Base-by-base conservation (phyloP, 2,113 vertebrate species). In the Heterotis niloticus region DNA sequence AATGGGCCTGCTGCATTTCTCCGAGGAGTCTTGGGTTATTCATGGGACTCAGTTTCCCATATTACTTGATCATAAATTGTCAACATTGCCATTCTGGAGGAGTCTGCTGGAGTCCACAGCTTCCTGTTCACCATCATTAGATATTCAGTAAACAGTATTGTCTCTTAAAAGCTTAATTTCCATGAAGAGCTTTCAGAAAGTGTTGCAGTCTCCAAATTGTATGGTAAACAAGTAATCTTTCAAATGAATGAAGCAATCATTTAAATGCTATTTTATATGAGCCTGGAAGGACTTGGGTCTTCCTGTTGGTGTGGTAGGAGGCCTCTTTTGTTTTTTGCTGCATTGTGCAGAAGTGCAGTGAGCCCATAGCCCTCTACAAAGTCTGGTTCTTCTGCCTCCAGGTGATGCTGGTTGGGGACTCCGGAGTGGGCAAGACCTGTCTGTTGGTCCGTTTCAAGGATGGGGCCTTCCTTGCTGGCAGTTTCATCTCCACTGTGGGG, bases 381-480 rank as follows among this genome's bases (percentile, higher is more conserved):
- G 62, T 16, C 29, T 26, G 18, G 11, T 16, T 17, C 52, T 62
- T 54, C 54, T 83, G 26, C 44, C 23, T 16, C 0, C 85, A 98
- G 97, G 95, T 98, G 88, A 98, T 99, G 97, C 90, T 98, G 88
- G 96, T 98, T 26, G 96, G 97, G 0, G 97, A 99, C 86, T 98
- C 96, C 0, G 96, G 91, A 5, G 91, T 92, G 56, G 91, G 91
- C 24, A 92, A 92, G 83, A 92, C 90, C 64, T 92, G 91, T 75
- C 78, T 99, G 84, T 91, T 99, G 60, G 94, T 99, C 73, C 94
- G 96, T 70, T 98, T 99, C 88, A 99, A 99, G 83, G 97, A 99
- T 0, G 95, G 96, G 0, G 97, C 96, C 0, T 98, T 99, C 89
- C 92, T 98, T 0, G 95, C 96, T 0, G 96, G 97, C 13, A 96